Evolutionary conservation across 2,888 invertebrate species (phyloP), one percentile per base, ranked within the genome.

Genomic region (Sthenelais limicola): DNA sequence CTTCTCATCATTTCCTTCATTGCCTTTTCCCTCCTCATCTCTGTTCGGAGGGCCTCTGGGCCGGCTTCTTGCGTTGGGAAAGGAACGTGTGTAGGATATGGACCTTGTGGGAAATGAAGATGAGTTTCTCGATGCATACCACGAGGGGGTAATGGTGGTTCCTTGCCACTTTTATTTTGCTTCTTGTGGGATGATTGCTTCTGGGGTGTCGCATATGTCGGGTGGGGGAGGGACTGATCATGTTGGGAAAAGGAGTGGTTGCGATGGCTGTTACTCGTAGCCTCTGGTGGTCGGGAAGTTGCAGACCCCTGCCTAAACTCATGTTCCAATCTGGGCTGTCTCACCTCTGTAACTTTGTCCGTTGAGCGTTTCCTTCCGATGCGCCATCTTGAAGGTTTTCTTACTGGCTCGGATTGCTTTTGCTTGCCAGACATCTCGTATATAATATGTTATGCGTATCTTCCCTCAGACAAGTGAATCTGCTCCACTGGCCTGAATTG

Each of bases 391-490:
- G 56, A 56, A 15, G 28, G 56, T 32, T 56, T 56, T 21, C 33
- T 56, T 33, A 33, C 30, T 15, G 56, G 56, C 28, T 18, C 21
- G 32, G 30, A 12, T 18, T 56, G 56, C 3, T 30, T 32, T 28
- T 56, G 24, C 49, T n/a, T 56, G n/a, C 32, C 32, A 15, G 56
- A 56, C 56, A 56, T 56, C n/a, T n/a, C n/a, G n/a, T n/a, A n/a
- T n/a, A n/a, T n/a, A n/a, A n/a, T n/a, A n/a, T n/a, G n/a, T n/a
- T n/a, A n/a, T n/a, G n/a, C n/a, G n/a, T n/a, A n/a, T n/a, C n/a
- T n/a, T n/a, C n/a, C n/a, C n/a, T n/a, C n/a, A n/a, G n/a, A n/a
- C n/a, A n/a, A n/a, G n/a, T n/a, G n/a, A n/a, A n/a, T n/a, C n/a
- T n/a, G n/a, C n/a, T n/a, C n/a, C n/a, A n/a, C n/a, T n/a, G n/a